Evolutionary conservation across 2,888 invertebrate species (phyloP).

Genomic region (Mimumesa dahlbomi): DNA sequence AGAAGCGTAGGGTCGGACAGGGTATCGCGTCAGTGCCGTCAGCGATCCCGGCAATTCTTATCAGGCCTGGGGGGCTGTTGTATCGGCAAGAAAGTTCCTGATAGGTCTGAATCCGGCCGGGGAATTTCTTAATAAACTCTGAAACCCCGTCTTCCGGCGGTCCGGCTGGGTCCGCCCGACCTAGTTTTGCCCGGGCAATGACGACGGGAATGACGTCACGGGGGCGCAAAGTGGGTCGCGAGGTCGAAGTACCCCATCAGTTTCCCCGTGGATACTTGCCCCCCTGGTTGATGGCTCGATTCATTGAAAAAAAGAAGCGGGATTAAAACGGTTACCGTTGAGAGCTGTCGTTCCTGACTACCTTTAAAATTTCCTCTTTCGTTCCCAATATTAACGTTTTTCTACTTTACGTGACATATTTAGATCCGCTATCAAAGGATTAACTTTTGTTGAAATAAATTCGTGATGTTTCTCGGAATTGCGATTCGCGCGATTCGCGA

Average conservation of each 20-base stretch:
- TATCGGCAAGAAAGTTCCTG: constrained; percentile 6
- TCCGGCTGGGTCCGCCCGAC: constrained; percentile 85
- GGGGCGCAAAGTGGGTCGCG: constrained; percentile 75
- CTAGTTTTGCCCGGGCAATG: constrained; percentile 84
- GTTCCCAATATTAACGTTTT: not conserved
- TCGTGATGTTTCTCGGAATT: too few relatives aligned
- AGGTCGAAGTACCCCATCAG: constrained; percentile 74
- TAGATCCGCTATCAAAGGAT: too few relatives aligned
- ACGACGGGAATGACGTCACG: constrained; percentile 79
- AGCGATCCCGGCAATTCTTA: not conserved
- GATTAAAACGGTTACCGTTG: constrained; percentile 46
- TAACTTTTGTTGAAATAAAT: too few relatives aligned
- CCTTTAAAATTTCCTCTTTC: not conserved
- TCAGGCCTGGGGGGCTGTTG: not conserved
- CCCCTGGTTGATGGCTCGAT: constrained; percentile 53
- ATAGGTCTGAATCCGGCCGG: constrained; percentile 61
- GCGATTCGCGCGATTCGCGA: too few relatives aligned
- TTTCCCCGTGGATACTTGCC: constrained; percentile 55
- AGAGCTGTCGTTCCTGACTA: not conserved
- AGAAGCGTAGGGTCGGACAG: too few relatives aligned
- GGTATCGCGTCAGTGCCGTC: not conserved
- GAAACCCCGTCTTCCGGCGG: constrained; percentile 84
- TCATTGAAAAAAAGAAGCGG: constrained; percentile 59
- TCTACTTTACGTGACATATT: not conserved
- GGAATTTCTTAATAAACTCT: constrained; percentile 77